Evolutionary conservation across 1,140 invertebrate species (phyloP).

Genomic region (Platorchestia sp.): DNA sequence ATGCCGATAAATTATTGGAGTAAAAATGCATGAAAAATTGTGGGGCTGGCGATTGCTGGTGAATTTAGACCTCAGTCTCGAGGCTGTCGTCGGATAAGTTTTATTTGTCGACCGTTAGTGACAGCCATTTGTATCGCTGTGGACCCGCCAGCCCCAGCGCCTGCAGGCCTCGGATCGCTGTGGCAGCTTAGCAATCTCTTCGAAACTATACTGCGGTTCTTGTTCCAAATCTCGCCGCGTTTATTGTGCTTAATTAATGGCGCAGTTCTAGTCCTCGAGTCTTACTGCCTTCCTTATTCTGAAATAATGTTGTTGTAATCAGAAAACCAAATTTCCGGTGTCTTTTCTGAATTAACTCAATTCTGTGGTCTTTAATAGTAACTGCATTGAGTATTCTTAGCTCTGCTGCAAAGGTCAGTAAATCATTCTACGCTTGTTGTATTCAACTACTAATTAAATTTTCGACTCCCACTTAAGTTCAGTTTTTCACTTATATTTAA

Average conservation of each 20-base stretch:
- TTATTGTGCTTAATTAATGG: background rate
- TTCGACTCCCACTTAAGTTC: no score
- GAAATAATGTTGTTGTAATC: no score
- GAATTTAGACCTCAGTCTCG: slow-evolving; percentile 38
- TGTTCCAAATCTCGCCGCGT: background rate
- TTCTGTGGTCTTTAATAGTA: background rate
- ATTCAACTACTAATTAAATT: no score
- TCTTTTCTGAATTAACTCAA: background rate
- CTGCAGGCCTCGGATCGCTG: background rate
- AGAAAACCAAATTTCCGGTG: no score
- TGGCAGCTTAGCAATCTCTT: background rate
- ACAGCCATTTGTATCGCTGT: slow-evolving; percentile 43
- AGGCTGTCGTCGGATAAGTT: slow-evolving; percentile 40
- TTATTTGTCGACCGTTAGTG: slow-evolving; percentile 46
- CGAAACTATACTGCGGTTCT: background rate
- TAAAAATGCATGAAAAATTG: slow-evolving; percentile 25
- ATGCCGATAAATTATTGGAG: slow-evolving; percentile 3
- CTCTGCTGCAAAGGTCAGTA: no score
- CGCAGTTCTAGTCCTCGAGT: no score
- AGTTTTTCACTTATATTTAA: no score
- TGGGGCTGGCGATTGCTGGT: background rate
- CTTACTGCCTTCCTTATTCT: no score
- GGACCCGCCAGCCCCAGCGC: background rate
- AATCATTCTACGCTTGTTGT: no score
- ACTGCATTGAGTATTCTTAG: no score